Evolutionary conservation across 2,888 invertebrate species (phyloP).

Genomic region (Cryptus armator): DNA sequence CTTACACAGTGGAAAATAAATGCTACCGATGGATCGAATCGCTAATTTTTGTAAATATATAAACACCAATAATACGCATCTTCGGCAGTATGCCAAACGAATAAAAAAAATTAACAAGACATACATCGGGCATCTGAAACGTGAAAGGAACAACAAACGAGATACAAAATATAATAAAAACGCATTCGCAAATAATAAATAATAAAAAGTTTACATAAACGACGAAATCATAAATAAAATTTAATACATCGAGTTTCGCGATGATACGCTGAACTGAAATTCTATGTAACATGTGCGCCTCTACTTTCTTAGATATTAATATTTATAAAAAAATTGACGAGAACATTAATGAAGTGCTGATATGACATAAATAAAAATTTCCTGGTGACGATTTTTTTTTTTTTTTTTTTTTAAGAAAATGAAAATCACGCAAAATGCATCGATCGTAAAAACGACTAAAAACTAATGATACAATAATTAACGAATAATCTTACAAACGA

Average conservation of each 20-base stretch:
- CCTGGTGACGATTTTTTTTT: not conserved
- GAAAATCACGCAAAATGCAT: conserved; percentile 25
- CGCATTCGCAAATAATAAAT: conserved; percentile 72
- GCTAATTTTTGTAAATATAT: conserved; percentile 67
- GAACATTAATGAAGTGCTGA: conserved; percentile 16
- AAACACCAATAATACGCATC: conserved; percentile 78
- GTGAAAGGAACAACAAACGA: conserved; percentile 54
- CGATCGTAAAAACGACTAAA: not conserved
- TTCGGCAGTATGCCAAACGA: conserved; percentile 37
- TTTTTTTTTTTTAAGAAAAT: not conserved
- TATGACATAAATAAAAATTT: not conserved
- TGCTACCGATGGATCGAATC: conserved; percentile 75
- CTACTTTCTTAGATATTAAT: conserved; percentile 30
- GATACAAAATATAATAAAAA: conserved; percentile 31
- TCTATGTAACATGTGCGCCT: not conserved
- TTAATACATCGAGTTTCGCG: conserved; percentile 49
- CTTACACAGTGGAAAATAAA: conserved; percentile 74
- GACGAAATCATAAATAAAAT: conserved; percentile 71
- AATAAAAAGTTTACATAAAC: conserved; percentile 50
- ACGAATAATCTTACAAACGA: conserved; percentile 17
- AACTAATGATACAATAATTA: not conserved
- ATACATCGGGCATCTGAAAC: conserved; percentile 80
- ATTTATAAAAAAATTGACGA: not conserved
- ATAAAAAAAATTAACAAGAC: conserved; percentile 76
- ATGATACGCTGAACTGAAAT: conserved; percentile 24